Percentiles rank a stretch among this genome's conserved stretches.
These are phyloP conservation scores for Lasioglossum morio DNA, from an alignment of 2,888 invertebrate genomes.

Conservation along the genomic window DNA sequence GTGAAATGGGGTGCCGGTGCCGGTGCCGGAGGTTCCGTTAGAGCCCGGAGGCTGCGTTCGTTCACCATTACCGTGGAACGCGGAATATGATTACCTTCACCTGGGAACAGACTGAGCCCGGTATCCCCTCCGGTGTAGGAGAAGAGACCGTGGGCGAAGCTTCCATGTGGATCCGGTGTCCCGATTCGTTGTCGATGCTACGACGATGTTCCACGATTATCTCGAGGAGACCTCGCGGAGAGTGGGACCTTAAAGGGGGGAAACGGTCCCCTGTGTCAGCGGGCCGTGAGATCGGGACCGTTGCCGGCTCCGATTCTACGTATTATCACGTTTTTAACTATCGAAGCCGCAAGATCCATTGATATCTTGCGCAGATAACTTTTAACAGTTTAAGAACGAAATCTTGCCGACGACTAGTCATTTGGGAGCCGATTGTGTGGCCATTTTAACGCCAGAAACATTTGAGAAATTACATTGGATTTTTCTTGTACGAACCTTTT, in stretches of 20 bases:
- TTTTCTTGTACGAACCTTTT: not conserved
- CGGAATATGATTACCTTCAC: slow-evolving; percentile 83
- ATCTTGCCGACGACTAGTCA: not conserved
- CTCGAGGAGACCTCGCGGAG: slow-evolving; percentile 21
- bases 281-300: slow-evolving; percentile 57
- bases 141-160: slow-evolving; percentile 68
- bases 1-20: slow-evolving; percentile 74
- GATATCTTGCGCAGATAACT: not conserved
- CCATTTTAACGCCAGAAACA: not conserved
- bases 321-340: slow-evolving; percentile 3
- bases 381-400: not conserved
- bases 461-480: not conserved
- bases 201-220: slow-evolving; percentile 51
- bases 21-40: slow-evolving; percentile 81
- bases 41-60: slow-evolving; percentile 80
- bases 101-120: slow-evolving; percentile 69
- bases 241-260: not conserved
- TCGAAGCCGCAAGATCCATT: not conserved
- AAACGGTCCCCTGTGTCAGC: not conserved
- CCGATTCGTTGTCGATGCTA: slow-evolving; percentile 54
- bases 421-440: too few species aligned
- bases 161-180: slow-evolving; percentile 59
- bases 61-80: slow-evolving; percentile 82
- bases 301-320: not conserved
- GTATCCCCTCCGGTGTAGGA: slow-evolving; percentile 50